Conservation (phyloP, 2,113 vertebrate species). For the Rallus limicola region DNA sequence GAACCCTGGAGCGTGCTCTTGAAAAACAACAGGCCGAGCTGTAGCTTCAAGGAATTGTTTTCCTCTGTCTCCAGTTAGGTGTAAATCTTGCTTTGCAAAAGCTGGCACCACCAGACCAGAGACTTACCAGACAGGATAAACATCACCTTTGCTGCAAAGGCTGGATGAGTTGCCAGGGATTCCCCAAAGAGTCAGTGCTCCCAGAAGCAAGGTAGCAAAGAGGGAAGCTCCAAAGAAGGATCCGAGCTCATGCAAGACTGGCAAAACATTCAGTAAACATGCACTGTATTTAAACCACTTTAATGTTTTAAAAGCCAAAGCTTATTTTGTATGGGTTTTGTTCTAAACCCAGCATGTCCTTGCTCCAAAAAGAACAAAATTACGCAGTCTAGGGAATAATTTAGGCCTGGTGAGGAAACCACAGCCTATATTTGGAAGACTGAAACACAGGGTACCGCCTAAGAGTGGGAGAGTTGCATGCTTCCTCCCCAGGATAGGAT, state of each 20-base stretch:
- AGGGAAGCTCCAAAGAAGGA: not conserved
- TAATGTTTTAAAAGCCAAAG: not conserved
- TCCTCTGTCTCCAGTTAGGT: not conserved
- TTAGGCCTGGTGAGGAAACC: slow-evolving; percentile 4
- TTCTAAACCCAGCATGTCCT: not conserved
- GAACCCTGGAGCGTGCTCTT: not conserved
- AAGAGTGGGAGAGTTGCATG: not conserved
- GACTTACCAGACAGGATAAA: not conserved
- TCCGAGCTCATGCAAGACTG: not conserved
- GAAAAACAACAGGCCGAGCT: not conserved
- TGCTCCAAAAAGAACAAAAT: slow-evolving; percentile 34
- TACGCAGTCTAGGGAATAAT: slow-evolving; percentile 9
- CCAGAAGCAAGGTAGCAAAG: not conserved
- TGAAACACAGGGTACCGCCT: not conserved
- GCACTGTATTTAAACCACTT: not conserved
- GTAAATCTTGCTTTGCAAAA: not conserved
- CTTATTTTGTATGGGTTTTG: not conserved
- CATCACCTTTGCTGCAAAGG: not conserved
- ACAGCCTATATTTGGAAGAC: not conserved
- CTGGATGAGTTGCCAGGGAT: not conserved
- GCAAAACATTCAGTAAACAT: not conserved
- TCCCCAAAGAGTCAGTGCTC: not conserved
- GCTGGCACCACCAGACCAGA: not conserved
- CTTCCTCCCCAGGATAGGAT: not conserved
- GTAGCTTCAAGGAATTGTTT: not conserved